phyloP scores from a whole-genome alignment of 2,113 vertebrate species.

The Actinemys pallida region DNA sequence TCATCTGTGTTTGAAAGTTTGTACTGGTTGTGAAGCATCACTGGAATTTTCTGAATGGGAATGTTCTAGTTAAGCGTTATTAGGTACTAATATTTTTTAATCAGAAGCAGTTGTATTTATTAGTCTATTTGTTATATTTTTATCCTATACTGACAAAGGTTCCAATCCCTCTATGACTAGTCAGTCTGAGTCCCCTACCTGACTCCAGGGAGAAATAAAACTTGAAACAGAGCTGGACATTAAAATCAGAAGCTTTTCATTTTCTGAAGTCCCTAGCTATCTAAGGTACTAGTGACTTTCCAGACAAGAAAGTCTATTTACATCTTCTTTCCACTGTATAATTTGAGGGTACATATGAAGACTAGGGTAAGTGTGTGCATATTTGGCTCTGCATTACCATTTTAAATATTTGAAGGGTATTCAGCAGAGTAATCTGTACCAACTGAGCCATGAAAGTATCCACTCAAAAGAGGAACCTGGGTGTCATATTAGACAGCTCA shows the following conservation, averaged over 20 bases:
- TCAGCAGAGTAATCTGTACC: background rate
- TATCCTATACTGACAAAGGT: background rate
- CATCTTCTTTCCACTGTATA: background rate
- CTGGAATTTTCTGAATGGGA: background rate
- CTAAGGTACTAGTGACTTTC: background rate
- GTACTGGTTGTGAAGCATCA: background rate
- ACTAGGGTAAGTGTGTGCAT: background rate
- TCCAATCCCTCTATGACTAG: background rate
- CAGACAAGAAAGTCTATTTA: background rate
- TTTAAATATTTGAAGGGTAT: constrained; percentile 1
- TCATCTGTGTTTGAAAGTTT: background rate
- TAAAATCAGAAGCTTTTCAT: background rate
- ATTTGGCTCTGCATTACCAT: background rate
- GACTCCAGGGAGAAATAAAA: background rate
- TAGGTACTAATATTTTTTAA: background rate
- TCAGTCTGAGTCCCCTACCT: background rate
- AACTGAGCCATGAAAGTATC: background rate
- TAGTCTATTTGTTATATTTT: background rate
- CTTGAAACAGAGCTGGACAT: background rate
- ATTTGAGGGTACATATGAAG: background rate
- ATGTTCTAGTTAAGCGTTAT: background rate
- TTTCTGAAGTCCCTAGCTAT: background rate
- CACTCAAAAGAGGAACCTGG: background rate
- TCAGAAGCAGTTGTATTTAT: background rate
- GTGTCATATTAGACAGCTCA: background rate